Base-by-base conservation (phyloP, 2,797 vertebrate species). In the Pyrocephalus nanus region DNA sequence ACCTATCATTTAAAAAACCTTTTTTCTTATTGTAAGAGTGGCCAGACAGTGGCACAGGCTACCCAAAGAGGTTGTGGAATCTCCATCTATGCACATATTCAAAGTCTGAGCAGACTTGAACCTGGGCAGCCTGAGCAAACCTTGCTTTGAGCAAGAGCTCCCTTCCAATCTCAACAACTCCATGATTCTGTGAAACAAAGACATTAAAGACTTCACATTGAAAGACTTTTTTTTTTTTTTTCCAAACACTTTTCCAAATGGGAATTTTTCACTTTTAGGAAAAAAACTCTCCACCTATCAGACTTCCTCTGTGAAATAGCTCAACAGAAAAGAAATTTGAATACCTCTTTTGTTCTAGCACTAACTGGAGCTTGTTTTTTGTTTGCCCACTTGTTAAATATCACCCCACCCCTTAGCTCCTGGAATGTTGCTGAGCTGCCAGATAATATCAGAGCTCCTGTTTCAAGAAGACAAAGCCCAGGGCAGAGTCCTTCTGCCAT, bases 351-450 rank as follows among this genome's bases (percentile, higher is more conserved):
- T 92, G 86, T 89, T 64, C 67, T 47, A 78, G 55, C 57, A 76
- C 75, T 86, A 96, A 95, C 79, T 29, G 29, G 48, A 96, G 53
- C 55, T 73, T 95, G 75, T 76, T 93, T 93, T 92, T 83, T 51
- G 12, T 54, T 78, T 91, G 67, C 81, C 61, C 38, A 71, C 84
- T 96, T 95, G 65, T 86, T 91, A 97, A 97, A 90, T 62, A 90
- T 17, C n/a, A 92, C 93, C 84, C 86, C 83, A 75, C 92, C 90
- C 91, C 86, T 55, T 34, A 86, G 74, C 86, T 94, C 71, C 89
- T 91, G 94, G 96, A 96, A 96, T 80, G 90, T 62, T 91, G 83
- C 50, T 83, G 36, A 43, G 67, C 58, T 95, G 92, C 77, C 85
- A 93, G 95, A 84, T 90, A 93, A 30, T 40, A 96, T 87, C 92